Conservation (phyloP, 1,140 invertebrate species). For the Drosophila bipectinata region DNA sequence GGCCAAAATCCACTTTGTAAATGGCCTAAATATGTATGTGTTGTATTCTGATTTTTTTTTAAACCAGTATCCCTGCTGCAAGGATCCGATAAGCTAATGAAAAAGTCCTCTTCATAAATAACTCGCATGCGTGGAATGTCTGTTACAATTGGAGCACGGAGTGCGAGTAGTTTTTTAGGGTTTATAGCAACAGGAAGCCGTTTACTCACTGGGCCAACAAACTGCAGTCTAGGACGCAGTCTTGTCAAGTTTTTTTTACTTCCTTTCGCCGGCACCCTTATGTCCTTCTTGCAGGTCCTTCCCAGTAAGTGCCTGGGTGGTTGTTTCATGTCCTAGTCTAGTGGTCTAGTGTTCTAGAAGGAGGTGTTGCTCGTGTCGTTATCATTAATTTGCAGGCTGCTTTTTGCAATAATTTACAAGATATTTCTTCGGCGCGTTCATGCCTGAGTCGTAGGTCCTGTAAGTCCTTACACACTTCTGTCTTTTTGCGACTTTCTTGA, state of each 20-base stretch:
- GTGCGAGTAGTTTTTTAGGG: slow-evolving; percentile 4
- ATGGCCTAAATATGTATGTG: not conserved
- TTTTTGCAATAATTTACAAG: slow-evolving; percentile 75
- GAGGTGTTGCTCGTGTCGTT: slow-evolving; percentile 56
- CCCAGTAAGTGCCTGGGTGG: slow-evolving; percentile 20
- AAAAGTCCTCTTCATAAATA: slow-evolving; percentile 62
- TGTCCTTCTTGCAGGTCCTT: not conserved
- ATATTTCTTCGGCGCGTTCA: slow-evolving; percentile 43
- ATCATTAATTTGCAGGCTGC: slow-evolving; percentile 79
- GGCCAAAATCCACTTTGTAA: slow-evolving; percentile 1
- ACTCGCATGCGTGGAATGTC: slow-evolving; percentile 29
- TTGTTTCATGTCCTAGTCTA: slow-evolving; percentile 49
- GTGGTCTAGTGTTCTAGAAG: not conserved
- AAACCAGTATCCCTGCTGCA: not conserved
- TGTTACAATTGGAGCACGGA: not conserved
- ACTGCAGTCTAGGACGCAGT: slow-evolving; percentile 17
- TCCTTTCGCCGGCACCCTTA: not conserved
- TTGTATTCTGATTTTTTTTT: not conserved
- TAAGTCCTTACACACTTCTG: not conserved
- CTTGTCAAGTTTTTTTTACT: slow-evolving; percentile 1
- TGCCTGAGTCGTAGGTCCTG: not conserved
- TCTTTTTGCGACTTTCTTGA: not conserved
- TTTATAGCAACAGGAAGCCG: slow-evolving; percentile 32
- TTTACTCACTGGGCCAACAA: slow-evolving; percentile 16
- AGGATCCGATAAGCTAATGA: slow-evolving; percentile 63